Conservation (phyloP, 1,140 invertebrate species). For the Procambarus clarkii region DNA sequence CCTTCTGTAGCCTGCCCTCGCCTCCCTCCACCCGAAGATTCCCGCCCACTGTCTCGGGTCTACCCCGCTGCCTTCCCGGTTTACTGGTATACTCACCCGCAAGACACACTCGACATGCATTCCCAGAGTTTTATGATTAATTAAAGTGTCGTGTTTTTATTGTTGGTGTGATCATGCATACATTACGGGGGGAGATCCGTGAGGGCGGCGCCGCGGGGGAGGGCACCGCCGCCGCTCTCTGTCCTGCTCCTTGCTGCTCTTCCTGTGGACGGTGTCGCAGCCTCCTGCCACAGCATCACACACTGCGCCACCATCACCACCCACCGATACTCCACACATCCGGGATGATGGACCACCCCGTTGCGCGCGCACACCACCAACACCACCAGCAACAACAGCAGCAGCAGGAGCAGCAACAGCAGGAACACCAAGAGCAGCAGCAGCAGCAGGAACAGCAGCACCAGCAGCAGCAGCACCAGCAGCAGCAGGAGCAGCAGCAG, state of each 20-base stretch:
- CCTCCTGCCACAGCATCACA: not conserved
- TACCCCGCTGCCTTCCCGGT: slow-evolving; percentile 3
- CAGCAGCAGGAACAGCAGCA: not conserved
- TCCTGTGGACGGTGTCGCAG: slow-evolving; percentile 17
- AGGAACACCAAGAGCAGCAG: not conserved
- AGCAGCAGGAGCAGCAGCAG: not conserved
- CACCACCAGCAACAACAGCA: not conserved
- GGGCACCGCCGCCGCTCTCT: slow-evolving; percentile 1
- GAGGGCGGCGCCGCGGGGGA: not conserved
- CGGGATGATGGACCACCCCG: slow-evolving; percentile 20
- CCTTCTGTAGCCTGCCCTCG: not conserved
- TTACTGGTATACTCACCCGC: not conserved
- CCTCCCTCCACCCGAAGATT: not conserved
- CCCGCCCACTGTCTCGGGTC: not conserved
- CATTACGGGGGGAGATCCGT: slow-evolving; percentile 8
- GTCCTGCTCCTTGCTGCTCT: slow-evolving; percentile 17
- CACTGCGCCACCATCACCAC: slow-evolving; percentile 23
- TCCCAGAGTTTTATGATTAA: slow-evolving; percentile 39
- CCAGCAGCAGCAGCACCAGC: not conserved
- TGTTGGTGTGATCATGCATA: slow-evolving; percentile 48
- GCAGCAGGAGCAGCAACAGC: not conserved
- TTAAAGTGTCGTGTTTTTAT: slow-evolving; percentile 56
- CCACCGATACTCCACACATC: slow-evolving; percentile 20
- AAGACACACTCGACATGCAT: slow-evolving; percentile 32
- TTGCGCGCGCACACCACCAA: not conserved